A percentile compares a stretch with the other conserved stretches of the same genome.
phyloP scores from a whole-genome alignment of 1,140 invertebrate species.

The Radopholus similis region DNA sequence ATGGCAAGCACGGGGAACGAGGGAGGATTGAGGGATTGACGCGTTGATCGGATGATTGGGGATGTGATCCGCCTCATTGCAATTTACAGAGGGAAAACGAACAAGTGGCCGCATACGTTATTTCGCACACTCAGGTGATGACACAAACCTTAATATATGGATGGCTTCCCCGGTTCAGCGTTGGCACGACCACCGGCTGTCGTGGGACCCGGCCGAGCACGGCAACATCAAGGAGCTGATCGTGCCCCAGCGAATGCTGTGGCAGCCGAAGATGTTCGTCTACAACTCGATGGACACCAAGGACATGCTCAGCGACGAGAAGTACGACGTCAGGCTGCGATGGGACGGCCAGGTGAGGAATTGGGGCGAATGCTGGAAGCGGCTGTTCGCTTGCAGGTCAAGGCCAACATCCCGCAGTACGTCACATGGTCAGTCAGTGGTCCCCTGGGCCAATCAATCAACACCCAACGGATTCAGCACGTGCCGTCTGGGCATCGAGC shows the following conservation, averaged over 20 bases:
- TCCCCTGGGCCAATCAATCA: neutral
- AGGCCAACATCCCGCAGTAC: slow-evolving; percentile 58
- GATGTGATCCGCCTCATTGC: no score
- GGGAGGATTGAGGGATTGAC: neutral
- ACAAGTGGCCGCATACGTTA: slow-evolving; percentile 45
- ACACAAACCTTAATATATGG: neutral
- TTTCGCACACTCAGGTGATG: slow-evolving; percentile 35
- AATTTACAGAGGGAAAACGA: slow-evolving; percentile 50
- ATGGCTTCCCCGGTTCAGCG: slow-evolving; percentile 14
- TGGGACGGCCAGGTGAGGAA: slow-evolving; percentile 25
- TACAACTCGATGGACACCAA: slow-evolving; percentile 55
- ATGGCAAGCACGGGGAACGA: slow-evolving; percentile 12
- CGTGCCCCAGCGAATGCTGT: slow-evolving; percentile 39
- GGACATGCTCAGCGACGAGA: slow-evolving; percentile 50
- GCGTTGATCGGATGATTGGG: no score
- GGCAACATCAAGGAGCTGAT: slow-evolving; percentile 36
- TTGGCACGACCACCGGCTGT: slow-evolving; percentile 36
- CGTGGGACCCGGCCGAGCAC: slow-evolving; percentile 31
- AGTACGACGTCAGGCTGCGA: slow-evolving; percentile 43
- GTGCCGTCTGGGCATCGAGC: slow-evolving; percentile 48
- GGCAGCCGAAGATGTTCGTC: slow-evolving; percentile 47
- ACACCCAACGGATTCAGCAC: neutral
- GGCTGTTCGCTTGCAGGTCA: neutral
- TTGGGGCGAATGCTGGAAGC: neutral
- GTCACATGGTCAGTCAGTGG: slow-evolving; percentile 23